Evolutionary conservation across 2,797 vertebrate species (phyloP).

Genomic region (Bucorvus abyssinicus): DNA sequence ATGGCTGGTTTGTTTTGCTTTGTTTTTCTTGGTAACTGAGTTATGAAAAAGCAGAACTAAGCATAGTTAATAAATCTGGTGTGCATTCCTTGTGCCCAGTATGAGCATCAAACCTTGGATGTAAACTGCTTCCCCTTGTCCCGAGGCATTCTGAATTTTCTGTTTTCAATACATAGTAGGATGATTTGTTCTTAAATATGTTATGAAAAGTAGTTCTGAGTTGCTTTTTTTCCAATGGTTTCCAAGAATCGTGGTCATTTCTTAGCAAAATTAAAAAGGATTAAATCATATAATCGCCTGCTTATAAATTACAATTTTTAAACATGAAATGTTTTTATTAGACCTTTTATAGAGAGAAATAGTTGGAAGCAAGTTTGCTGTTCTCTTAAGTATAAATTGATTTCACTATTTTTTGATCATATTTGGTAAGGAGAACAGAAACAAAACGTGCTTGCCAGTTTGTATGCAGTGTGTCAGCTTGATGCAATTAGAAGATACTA

Average conservation of each 20-base stretch:
- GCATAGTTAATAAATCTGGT: constrained; percentile 29
- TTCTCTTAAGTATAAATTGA: constrained; percentile 8
- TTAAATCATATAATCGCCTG: neutral
- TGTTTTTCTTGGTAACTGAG: constrained; percentile 54
- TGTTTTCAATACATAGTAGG: neutral
- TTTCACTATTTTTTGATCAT: constrained; percentile 35
- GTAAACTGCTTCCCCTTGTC: constrained; percentile 11
- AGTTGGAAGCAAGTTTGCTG: constrained; percentile 5
- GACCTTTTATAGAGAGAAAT: neutral
- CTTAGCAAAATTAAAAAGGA: constrained; percentile 8
- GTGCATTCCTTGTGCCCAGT: constrained; percentile 8
- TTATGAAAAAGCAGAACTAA: constrained; percentile 39
- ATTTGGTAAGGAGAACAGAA: constrained; percentile 51
- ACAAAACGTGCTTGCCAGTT: neutral
- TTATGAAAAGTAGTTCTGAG: constrained; percentile 9
- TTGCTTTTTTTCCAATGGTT: neutral
- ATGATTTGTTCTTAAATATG: constrained; percentile 1
- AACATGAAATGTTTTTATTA: constrained; percentile 26
- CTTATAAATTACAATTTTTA: constrained; percentile 6
- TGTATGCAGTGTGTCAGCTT: neutral
- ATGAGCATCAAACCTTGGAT: constrained; percentile 18
- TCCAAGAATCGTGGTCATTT: neutral
- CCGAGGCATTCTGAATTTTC: constrained; percentile 1
- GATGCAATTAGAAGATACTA: constrained; percentile 39
- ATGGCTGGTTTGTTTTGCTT: constrained; percentile 10